Percentiles rank a stretch among this genome's conserved stretches.
These are phyloP conservation scores for Falco berigora DNA, from an alignment of 2,797 vertebrate genomes.

Conservation along the genomic window DNA sequence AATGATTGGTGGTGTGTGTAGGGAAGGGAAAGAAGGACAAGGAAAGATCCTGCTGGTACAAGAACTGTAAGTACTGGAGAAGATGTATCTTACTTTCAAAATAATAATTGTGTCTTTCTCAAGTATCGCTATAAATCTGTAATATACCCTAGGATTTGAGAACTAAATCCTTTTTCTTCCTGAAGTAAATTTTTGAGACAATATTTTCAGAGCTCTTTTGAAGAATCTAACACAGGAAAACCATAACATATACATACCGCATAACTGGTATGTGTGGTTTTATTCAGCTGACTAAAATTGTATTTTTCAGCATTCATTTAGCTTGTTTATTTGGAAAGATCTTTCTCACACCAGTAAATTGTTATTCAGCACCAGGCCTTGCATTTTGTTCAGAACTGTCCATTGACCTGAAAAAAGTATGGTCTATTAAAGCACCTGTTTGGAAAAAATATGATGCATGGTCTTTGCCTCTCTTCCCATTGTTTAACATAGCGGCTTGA, in stretches of 20 bases:
- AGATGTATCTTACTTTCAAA: constrained; percentile 18
- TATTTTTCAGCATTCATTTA: not conserved
- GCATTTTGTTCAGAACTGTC: not conserved
- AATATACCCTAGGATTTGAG: not conserved
- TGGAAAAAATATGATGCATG: not conserved
- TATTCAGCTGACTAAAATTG: not conserved
- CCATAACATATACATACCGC: not conserved
- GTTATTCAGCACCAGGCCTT: not conserved
- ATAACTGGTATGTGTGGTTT: not conserved
- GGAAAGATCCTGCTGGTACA: not conserved
- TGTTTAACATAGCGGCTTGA: not conserved
- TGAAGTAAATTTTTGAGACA: not conserved
- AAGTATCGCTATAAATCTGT: constrained; percentile 3
- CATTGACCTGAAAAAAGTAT: not conserved
- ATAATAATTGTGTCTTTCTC: not conserved
- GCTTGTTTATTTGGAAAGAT: not conserved
- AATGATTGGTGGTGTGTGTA: not conserved
- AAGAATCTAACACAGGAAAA: not conserved
- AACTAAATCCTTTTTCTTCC: not conserved
- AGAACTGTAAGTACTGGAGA: not conserved
- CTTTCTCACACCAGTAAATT: not conserved
- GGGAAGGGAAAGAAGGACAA: not conserved
- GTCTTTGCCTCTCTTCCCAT: not conserved
- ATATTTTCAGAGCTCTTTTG: not conserved
- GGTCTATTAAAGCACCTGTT: not conserved